Evolutionary conservation across 2,113 vertebrate species (phyloP), one percentile per base, ranked within the genome.

Genomic region (Euleptes europaea): DNA sequence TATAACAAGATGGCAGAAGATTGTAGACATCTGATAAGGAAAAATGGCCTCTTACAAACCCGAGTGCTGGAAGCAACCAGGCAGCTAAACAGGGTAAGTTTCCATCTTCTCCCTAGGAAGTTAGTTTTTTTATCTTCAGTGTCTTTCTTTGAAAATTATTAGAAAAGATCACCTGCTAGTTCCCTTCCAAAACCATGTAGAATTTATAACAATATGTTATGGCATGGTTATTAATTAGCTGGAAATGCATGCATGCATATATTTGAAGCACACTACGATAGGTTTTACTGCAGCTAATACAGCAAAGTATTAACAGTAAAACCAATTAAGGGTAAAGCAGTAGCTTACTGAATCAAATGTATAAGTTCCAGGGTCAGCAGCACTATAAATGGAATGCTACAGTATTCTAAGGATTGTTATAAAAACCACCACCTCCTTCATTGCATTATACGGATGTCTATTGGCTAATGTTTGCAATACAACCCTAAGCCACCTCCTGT

Each of bases 1-100:
- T 11, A 44, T 33, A 89, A 87, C 67, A 91, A 89, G 83, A 49
- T 28, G 35, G 60, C 77, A 66, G 76, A 88, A 83, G 84, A 86
- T 2, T 86, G 86, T 6, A 3, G 88, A n/a, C 21, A 60, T 10
- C 69, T 86, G 35, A 86, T 69, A 35, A 77, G 84, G 78, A 51
- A 91, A 80, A 91, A 74, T 13, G 40, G 66, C 54, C 28, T 88
- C 73, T 49, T 84, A 10, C 60, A 86, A 19, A 60, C 80, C 44
- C 69, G 40, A 23, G 57, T 82, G 21, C 47, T 28, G 35, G 65
- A 91, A 91, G 73, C 65, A 23, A 90, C 86, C 13, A 84, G 77
- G 35, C 42, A 88, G 2, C 70, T 81, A 0, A 6, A 81, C 19
- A 71, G 35, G 76, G 84, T 82, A 66, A 42, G 80, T 82, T 82